A percentile compares a stretch with the other conserved stretches of the same genome.
These are phyloP conservation scores for Ictidomys tridecemlineatus DNA, from an alignment of 2,113 vertebrate species.

Conservation along the genomic window DNA sequence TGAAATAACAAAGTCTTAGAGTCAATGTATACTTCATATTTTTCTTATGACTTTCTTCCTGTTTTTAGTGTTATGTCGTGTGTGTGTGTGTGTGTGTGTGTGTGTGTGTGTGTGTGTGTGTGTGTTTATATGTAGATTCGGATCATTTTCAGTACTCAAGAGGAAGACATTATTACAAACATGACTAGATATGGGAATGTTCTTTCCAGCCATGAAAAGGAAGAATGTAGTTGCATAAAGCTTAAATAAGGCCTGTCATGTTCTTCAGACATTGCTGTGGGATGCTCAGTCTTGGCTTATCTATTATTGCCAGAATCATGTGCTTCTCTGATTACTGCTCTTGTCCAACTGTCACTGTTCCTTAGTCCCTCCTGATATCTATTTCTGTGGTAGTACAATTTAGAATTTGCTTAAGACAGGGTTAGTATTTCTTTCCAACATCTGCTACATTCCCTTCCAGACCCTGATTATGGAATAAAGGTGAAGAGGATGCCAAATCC, in stretches of 20 bases:
- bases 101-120: background rate
- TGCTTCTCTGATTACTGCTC: background rate
- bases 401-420: background rate
- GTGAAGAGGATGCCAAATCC: background rate
- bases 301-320: background rate
- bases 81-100: background rate
- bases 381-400: background rate
- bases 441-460: background rate
- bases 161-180: background rate
- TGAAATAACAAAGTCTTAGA: conserved; percentile 36
- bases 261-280: background rate
- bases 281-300: background rate
- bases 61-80: background rate
- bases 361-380: background rate
- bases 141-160: conserved; percentile 19
- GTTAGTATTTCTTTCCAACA: background rate
- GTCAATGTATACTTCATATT: background rate
- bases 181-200: background rate
- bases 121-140: conserved; percentile 11
- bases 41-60: background rate
- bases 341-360: background rate
- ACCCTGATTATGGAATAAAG: background rate
- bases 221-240: background rate
- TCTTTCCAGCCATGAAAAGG: background rate
- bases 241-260: background rate